Percentiles rank a stretch among this genome's conserved stretches.
Evolutionary conservation across 2,113 vertebrate species (phyloP).

Genomic region (Pygoscelis adeliae): DNA sequence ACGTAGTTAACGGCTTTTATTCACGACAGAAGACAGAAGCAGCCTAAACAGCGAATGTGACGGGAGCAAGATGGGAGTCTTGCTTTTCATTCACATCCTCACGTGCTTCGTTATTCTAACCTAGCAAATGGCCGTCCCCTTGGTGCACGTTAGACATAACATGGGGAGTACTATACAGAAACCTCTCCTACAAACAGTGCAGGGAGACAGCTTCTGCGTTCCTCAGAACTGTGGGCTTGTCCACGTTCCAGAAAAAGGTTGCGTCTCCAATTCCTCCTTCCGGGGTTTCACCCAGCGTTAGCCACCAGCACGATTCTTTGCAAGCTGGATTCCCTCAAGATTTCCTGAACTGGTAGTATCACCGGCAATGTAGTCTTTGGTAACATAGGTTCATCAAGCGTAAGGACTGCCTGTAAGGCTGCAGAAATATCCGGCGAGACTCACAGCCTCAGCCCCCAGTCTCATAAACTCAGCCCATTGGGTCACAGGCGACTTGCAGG

Average conservation of each 20-base stretch:
- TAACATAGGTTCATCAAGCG: background rate
- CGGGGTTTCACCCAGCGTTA: background rate
- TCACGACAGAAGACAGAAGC: background rate
- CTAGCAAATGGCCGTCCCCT: background rate
- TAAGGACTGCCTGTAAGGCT: background rate
- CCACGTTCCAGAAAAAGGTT: background rate
- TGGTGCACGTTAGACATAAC: rapidly evolving
- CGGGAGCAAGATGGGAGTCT: background rate
- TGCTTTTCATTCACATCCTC: background rate
- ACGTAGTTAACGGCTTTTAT: background rate
- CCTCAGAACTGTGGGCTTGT: background rate
- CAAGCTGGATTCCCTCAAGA: background rate
- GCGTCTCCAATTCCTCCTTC: background rate
- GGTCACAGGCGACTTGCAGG: background rate
- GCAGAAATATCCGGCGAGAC: background rate
- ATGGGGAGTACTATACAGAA: background rate
- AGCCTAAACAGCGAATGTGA: background rate
- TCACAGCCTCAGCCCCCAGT: background rate
- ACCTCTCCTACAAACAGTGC: background rate
- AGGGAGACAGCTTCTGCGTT: background rate
- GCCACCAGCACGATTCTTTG: background rate
- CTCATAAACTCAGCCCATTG: background rate
- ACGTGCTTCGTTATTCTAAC: rapidly evolving
- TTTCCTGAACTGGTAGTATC: background rate
- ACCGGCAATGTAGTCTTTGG: background rate